Evolutionary conservation across 2,888 invertebrate genomes (phyloP).

Genomic region (Rhamphomyia laevipes): DNA sequence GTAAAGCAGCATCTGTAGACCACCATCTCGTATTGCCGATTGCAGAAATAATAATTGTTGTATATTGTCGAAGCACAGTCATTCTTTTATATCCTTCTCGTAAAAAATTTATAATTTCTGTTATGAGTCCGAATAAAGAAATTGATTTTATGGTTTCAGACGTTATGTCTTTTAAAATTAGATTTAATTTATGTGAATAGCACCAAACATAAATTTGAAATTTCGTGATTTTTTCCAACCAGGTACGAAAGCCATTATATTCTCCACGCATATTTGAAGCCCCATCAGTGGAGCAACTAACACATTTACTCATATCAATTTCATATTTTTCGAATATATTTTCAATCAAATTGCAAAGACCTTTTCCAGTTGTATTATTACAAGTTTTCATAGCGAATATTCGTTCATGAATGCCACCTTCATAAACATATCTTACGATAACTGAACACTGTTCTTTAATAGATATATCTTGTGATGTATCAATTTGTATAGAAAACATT

Average conservation of each 20-base stretch:
- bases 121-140: too few relatives aligned
- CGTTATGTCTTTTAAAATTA: too few relatives aligned
- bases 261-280: background rate
- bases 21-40: too few relatives aligned
- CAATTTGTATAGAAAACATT: conserved; percentile 1
- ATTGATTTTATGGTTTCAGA: too few relatives aligned
- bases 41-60: too few relatives aligned
- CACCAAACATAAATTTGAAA: too few relatives aligned
- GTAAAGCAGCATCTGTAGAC: too few relatives aligned
- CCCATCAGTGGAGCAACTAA: background rate
- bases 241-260: background rate
- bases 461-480: conserved; percentile 1
- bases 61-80: too few relatives aligned
- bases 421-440: background rate
- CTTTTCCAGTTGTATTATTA: background rate
- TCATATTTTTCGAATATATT: conserved; percentile 1
- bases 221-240: too few relatives aligned
- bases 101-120: too few relatives aligned
- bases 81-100: too few relatives aligned
- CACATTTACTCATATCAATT: background rate
- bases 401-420: background rate
- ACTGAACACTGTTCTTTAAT: background rate
- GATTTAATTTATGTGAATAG: too few relatives aligned
- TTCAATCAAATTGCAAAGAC: background rate
- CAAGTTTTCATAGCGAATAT: background rate